Evolutionary conservation across 2,888 invertebrate species (phyloP), one percentile per base, ranked within the genome.

Genomic region (Apamea monoglypha): DNA sequence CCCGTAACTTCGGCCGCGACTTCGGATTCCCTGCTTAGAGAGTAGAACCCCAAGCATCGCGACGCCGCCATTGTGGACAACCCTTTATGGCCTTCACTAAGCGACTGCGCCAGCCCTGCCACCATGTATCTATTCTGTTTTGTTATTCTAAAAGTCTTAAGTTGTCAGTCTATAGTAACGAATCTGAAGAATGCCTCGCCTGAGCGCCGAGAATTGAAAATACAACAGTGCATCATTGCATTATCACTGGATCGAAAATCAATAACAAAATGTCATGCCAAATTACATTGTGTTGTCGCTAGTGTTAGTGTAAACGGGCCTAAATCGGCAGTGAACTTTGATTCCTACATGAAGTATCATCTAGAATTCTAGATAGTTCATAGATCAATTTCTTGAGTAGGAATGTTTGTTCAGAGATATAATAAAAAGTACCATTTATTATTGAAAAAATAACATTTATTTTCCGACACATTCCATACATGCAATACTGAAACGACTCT

Each of bases 391-490:
- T 59, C 25, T n/a, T 59, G 16, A 25, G 25, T 32, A 16, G 5
- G 64, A 40, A 16, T 32, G 40, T 32, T 25, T 66, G 2, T 36
- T 2, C n/a, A 16, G 3, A n/a, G 32, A 70, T 50, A 66, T 25
- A 36, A 47, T 59, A 25, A 66, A 84, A 76, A 74, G 1, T 4
- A 53, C 10, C 0, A 68, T 76, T 61, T 78, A 81, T 92, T 91
- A 88, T 91, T 90, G 92, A 94, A 96, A 96, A 96, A 96, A 96
- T 96, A 96, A 95, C 95, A 96, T 96, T 96, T 96, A 96, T 95
- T 95, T 94, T 95, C 92, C 94, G 95, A 96, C 95, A 94, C 95
- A 94, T 94, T 94, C 93, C 94, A 94, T 94, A 88, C 96, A 96
- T 96, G 96, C 96, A 96, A 95, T 95, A 94, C 95, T 95, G 94